Conservation (phyloP, 2,113 vertebrate genomes). For the Chauna torquata region DNA sequence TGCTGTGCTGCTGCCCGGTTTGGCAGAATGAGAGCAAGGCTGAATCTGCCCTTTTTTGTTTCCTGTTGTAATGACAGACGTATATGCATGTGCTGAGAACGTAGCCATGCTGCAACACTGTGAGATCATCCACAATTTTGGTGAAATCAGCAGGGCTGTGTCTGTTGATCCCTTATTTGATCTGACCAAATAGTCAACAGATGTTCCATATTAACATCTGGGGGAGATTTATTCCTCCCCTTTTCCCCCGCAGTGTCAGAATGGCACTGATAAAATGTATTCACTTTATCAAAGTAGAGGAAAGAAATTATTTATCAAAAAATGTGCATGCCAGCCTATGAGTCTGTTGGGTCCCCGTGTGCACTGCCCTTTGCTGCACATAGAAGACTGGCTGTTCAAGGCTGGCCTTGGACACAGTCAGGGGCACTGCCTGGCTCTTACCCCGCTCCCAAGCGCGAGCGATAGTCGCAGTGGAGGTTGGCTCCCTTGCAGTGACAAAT, state of each 20-base stretch:
- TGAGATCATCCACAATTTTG: background rate
- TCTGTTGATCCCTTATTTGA: background rate
- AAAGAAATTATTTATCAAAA: background rate
- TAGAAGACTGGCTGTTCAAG: background rate
- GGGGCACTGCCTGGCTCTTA: background rate
- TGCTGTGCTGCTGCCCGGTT: background rate
- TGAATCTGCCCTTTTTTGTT: background rate
- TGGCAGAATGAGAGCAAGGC: background rate
- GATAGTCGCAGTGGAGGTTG: background rate
- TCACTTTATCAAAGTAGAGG: background rate
- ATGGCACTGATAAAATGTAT: background rate
- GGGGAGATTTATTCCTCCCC: background rate
- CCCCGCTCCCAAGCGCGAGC: background rate
- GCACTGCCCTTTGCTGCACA: background rate
- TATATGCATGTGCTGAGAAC: background rate
- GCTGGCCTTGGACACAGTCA: background rate
- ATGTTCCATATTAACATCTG: background rate
- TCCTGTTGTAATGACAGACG: background rate
- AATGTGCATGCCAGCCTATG: background rate
- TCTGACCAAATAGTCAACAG: background rate
- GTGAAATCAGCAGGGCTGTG: background rate
- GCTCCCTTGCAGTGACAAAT: background rate
- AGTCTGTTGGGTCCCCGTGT: background rate
- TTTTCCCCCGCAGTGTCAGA: background rate
- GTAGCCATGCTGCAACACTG: accelerated